Conservation (phyloP, 1,140 invertebrate genomes). For the Lepidostoma basale region DNA sequence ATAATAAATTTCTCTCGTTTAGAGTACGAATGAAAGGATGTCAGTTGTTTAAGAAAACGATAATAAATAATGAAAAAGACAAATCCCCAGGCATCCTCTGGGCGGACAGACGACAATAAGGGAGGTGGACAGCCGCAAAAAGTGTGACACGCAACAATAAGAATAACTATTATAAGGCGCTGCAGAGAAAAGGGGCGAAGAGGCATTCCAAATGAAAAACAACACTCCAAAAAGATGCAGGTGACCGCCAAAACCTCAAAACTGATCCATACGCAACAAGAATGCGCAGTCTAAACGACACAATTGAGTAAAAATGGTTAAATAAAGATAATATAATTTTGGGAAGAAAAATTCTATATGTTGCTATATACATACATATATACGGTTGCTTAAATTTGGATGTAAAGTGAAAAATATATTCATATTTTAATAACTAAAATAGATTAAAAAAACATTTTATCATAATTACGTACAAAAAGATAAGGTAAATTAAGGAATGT, state of each 20-base stretch:
- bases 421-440: too few species aligned
- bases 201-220: slow-evolving; percentile 21
- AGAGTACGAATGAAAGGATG: slow-evolving; percentile 9
- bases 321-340: too few species aligned
- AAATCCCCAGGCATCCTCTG: background rate
- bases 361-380: too few species aligned
- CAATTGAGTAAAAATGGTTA: too few species aligned
- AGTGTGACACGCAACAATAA: slow-evolving; percentile 18
- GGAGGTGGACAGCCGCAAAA: slow-evolving; percentile 23
- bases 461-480: too few species aligned
- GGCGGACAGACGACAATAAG: slow-evolving; percentile 26
- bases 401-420: too few species aligned
- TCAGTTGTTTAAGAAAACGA: background rate
- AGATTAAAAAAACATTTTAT: too few species aligned
- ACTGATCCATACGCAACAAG: background rate
- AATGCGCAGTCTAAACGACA: too few species aligned
- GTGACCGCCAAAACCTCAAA: background rate
- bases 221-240: slow-evolving; percentile 18
- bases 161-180: slow-evolving; percentile 10
- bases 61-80: slow-evolving; percentile 21
- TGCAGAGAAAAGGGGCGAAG: background rate
- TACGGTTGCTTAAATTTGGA: too few species aligned
- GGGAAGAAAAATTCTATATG: too few species aligned
- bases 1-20: too few species aligned
- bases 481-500: too few species aligned